Evolutionary conservation across 2,888 invertebrate genomes (phyloP), one percentile per base, ranked within the genome.

Genomic region (Epistrophe grossulariae): DNA sequence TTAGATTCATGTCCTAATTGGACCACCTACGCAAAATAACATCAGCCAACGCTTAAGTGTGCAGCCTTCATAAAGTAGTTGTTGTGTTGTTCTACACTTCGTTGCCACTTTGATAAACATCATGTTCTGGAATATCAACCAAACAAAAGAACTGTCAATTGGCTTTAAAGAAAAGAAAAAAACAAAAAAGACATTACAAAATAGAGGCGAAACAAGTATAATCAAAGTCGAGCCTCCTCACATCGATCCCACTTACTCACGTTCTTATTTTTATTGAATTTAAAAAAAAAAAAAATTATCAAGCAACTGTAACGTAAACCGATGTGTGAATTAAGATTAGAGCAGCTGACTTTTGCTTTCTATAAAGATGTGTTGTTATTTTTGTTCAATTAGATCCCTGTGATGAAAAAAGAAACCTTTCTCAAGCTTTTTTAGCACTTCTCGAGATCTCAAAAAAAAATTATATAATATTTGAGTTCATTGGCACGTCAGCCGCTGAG

Each of bases 1-100:
- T 84, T 80, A 81, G 68, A 77, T 84, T 80, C 72, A 55, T 60
- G 60, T 60, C 9, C 62, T 60, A 68, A 60, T 73, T 82, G 70
- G 62, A 45, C 19, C 60, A 79, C 70, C 55, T 52, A 55, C 55
- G 62, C 60, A 48, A 55, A 52, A 11, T 19, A 31, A 19, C 48
- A 35, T 31, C 35, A 48, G 19, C 43, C 50, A 76, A 55, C 24
- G 38, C 55, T 40, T 55, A 50, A 19, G 38, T 52, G 38, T 52
- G 50, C 66, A 19, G 5, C 28, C 38, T 31, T 60, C 35, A 15
- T 70, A 7, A 45, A 77, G 64, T 71, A 19, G 15, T 40, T 43
- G n/a, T 43, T 9, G n/a, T n/a, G n/a, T 70, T 52, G 24, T 48
- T 31, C 11, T 35, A 68, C 50, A 66, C 50, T 35, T 50, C 8